These are phyloP conservation scores for Cynoglossus semilaevis DNA, from an alignment of 2,113 vertebrate species.

Conservation along the genomic window DNA sequence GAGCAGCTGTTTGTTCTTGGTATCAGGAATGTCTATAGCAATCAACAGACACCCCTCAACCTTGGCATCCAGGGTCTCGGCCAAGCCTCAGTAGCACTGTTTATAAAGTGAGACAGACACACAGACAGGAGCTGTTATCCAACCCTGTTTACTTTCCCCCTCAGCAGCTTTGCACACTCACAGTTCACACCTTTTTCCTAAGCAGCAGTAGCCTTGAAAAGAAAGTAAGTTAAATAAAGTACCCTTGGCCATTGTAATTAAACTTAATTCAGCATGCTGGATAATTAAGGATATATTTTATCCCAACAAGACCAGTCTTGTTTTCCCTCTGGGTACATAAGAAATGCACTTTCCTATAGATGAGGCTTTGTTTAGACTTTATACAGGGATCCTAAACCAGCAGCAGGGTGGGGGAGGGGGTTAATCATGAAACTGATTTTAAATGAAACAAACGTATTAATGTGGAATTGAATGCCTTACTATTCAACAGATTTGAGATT, in stretches of 20 bases:
- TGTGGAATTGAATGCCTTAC: too few relatives aligned
- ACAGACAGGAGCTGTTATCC: constrained; percentile 72
- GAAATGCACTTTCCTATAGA: not conserved
- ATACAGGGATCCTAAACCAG: too few relatives aligned
- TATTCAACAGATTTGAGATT: too few relatives aligned
- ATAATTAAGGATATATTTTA: constrained; percentile 6
- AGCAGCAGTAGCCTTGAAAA: constrained; percentile 6
- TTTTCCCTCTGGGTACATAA: not conserved
- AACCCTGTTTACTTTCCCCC: constrained; percentile 70
- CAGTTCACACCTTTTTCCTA: constrained; percentile 9
- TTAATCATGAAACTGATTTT: too few relatives aligned
- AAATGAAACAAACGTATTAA: too few relatives aligned
- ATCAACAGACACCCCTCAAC: constrained; percentile 74
- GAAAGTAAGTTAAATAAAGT: constrained; percentile 1
- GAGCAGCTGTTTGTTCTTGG: constrained; percentile 58
- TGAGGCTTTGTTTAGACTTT: not conserved
- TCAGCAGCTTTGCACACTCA: constrained; percentile 39
- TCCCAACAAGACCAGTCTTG: not conserved
- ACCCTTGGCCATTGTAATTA: not conserved
- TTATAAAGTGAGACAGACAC: constrained; percentile 70
- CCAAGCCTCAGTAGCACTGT: constrained; percentile 58
- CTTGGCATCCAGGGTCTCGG: constrained; percentile 67
- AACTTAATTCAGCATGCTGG: constrained; percentile 1
- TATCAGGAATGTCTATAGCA: constrained; percentile 72
- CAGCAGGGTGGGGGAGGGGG: too few relatives aligned